A percentile compares a stretch with the other conserved stretches of the same genome.
Evolutionary conservation across 2,888 invertebrate species (phyloP).

Genomic region (Ophion obscuratus): DNA sequence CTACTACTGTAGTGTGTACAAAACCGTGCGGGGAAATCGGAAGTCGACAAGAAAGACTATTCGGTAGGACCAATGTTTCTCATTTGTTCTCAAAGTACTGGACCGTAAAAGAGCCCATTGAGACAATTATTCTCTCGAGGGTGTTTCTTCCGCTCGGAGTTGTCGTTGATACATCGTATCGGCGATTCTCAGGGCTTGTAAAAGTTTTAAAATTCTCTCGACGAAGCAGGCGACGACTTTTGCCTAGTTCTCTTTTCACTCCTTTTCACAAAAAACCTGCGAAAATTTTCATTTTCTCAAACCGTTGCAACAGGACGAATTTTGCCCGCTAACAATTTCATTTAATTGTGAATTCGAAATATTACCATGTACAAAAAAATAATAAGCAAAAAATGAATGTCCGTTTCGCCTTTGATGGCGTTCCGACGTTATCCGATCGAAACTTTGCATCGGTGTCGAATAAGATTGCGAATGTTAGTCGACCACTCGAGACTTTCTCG

Average conservation of each 20-base stretch:
- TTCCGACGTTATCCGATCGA: neutral
- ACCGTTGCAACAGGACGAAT: neutral
- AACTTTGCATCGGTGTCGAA: neutral
- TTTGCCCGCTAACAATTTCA: neutral
- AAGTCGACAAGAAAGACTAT: conserved; percentile 29
- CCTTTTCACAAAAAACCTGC: neutral
- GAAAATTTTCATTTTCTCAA: neutral
- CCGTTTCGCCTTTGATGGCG: neutral
- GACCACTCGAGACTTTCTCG: neutral
- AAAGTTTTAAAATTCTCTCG: neutral
- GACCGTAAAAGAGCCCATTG: conserved; percentile 36
- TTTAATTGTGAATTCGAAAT: neutral
- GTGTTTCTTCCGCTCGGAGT: conserved; percentile 13
- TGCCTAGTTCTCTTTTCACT: neutral
- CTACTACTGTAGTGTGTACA: conserved; percentile 4
- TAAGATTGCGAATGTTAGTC: neutral
- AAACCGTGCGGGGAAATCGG: conserved; percentile 30
- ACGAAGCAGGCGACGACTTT: neutral
- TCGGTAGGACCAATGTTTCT: conserved; percentile 49
- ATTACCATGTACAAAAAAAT: neutral
- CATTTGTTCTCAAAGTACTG: conserved; percentile 58
- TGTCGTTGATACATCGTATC: neutral
- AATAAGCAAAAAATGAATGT: neutral
- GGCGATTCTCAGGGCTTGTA: neutral
- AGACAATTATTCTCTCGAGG: conserved; percentile 51